Evolutionary conservation across 2,797 vertebrate species (phyloP).

Genomic region (Mus minutoides): DNA sequence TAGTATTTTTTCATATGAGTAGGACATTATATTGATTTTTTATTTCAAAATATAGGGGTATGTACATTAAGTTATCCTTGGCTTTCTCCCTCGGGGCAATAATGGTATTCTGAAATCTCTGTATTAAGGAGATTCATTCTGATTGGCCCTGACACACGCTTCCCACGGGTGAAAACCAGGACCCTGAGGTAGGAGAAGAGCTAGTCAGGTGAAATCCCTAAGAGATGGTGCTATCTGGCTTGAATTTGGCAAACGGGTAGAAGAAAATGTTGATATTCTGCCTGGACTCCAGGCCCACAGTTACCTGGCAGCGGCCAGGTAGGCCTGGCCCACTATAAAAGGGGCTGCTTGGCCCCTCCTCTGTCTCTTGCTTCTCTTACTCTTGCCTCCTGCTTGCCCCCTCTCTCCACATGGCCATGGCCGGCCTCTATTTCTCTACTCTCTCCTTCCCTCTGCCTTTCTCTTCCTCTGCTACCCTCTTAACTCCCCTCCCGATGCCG

Average conservation of each 20-base stretch:
- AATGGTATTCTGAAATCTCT: not conserved
- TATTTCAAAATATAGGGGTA: not conserved
- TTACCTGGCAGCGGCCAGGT: no score
- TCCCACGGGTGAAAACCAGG: not conserved
- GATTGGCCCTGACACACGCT: not conserved
- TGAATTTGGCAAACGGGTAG: not conserved
- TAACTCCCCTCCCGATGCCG: no score
- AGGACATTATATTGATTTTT: not conserved
- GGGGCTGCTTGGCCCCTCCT: no score
- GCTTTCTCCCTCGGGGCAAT: not conserved
- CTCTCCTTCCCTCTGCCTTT: no score
- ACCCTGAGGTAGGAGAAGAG: not conserved
- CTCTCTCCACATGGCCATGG: no score
- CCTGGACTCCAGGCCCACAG: no score
- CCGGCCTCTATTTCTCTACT: no score
- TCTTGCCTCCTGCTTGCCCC: no score
- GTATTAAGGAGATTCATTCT: not conserved
- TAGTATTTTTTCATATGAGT: not conserved
- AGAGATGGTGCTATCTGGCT: not conserved
- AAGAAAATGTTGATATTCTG: not conserved
- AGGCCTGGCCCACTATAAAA: no score
- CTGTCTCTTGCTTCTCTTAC: no score
- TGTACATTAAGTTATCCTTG: not conserved
- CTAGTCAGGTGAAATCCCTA: not conserved
- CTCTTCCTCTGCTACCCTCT: no score